Conservation (phyloP, 2,113 vertebrate species). For the Rhineura floridana region DNA sequence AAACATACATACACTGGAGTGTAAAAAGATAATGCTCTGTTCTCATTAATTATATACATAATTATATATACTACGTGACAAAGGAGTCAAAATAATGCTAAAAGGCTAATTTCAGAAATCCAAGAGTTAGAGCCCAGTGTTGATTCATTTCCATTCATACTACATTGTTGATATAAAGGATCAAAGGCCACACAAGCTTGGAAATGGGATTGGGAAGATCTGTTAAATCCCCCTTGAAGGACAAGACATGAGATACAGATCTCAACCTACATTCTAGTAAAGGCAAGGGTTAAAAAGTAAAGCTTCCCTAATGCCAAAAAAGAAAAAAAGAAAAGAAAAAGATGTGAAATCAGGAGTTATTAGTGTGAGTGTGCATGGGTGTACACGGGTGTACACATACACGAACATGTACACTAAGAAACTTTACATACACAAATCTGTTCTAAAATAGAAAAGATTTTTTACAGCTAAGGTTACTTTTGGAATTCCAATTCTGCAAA, state of each 20-base stretch:
- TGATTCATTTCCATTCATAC: not conserved
- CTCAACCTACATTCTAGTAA: not conserved
- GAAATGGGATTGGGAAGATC: not conserved
- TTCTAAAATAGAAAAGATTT: not conserved
- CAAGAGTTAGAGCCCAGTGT: not conserved
- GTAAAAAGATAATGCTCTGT: conserved; percentile 29
- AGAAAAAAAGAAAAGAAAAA: no score
- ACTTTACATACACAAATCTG: not conserved
- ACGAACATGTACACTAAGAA: not conserved
- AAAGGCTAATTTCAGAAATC: conserved; percentile 18
- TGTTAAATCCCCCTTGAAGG: not conserved
- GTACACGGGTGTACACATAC: not conserved
- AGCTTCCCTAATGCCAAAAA: not conserved
- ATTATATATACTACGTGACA: conserved; percentile 27
- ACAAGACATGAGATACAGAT: not conserved
- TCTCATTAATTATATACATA: conserved; percentile 20
- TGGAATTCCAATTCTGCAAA: not conserved
- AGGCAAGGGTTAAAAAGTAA: not conserved
- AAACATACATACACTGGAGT: conserved; percentile 12
- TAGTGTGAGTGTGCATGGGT: no score
- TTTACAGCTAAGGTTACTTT: not conserved
- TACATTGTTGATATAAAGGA: not conserved
- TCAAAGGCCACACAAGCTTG: not conserved
- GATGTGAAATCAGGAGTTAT: not conserved
- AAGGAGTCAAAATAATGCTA: conserved; percentile 41